phyloP scores from a whole-genome alignment of 2,888 invertebrate species.

The Hydroisotoma schaefferi region DNA sequence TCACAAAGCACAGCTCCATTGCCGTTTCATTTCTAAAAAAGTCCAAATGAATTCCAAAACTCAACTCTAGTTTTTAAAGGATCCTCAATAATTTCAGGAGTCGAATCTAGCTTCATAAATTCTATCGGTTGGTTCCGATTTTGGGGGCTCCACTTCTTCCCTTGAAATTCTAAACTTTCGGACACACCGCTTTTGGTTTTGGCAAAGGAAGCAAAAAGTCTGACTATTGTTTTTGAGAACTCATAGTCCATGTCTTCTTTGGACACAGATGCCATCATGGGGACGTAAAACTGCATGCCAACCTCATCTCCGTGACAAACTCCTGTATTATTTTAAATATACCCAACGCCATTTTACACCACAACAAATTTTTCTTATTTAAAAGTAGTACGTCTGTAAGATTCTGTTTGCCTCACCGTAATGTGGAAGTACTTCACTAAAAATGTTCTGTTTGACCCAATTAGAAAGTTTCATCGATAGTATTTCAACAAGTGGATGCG shows the following conservation, averaged over 20 bases:
- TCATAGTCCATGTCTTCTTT: constrained; percentile 21
- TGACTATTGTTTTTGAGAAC: constrained; percentile 18
- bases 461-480: constrained; percentile 22
- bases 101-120: constrained; percentile 23
- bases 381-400: too few species aligned
- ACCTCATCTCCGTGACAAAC: constrained; percentile 31
- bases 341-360: too few species aligned
- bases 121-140: constrained; percentile 14
- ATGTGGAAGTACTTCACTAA: constrained; percentile 16
- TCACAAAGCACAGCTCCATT: not conserved
- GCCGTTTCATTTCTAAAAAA: constrained; percentile 5
- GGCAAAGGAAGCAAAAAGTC: constrained; percentile 22
- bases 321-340: too few species aligned
- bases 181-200: not conserved
- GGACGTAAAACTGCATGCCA: constrained; percentile 29
- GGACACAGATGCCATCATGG: constrained; percentile 15
- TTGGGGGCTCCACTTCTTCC: constrained; percentile 21
- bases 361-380: too few species aligned
- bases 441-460: constrained; percentile 23
- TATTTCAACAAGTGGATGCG: constrained; percentile 24
- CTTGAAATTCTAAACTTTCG: constrained; percentile 18
- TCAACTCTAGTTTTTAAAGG: constrained; percentile 21
- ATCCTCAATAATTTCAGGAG: constrained; percentile 22
- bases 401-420: constrained; percentile 10
- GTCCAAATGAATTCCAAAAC: constrained; percentile 30